phyloP scores from a whole-genome alignment of 2,797 vertebrate species.

The Pseudopleuronectes americanus region DNA sequence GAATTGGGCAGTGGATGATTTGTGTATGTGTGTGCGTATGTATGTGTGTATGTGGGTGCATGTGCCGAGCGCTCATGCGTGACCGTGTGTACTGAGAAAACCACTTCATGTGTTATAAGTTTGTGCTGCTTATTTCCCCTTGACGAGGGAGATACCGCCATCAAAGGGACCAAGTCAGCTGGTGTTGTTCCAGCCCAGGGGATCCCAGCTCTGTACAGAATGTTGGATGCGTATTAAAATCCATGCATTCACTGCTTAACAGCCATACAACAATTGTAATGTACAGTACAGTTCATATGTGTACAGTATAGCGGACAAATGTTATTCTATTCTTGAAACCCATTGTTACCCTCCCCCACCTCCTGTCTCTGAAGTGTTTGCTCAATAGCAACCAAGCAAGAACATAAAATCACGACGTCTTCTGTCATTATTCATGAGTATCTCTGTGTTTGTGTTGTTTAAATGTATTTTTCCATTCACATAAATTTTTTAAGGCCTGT shows the following conservation, averaged over 20 bases:
- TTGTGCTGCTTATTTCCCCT: constrained; percentile 37
- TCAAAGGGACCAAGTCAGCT: constrained; percentile 87
- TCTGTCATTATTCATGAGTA: constrained; percentile 70
- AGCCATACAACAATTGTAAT: constrained; percentile 77
- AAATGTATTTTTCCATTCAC: not conserved
- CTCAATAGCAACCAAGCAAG: constrained; percentile 83
- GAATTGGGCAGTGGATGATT: constrained; percentile 60
- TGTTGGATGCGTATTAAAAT: constrained; percentile 68
- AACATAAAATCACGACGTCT: constrained; percentile 74
- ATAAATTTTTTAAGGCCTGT: too few species aligned
- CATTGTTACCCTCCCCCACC: constrained; percentile 66
- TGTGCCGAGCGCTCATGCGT: constrained; percentile 53
- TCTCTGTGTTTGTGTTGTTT: constrained; percentile 19
- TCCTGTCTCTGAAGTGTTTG: constrained; percentile 86
- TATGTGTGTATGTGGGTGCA: constrained; percentile 1
- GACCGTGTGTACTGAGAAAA: constrained; percentile 68
- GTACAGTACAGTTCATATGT: constrained; percentile 75
- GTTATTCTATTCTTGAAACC: constrained; percentile 66
- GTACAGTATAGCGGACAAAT: constrained; percentile 81
- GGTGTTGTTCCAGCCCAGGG: constrained; percentile 75
- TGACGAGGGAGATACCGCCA: constrained; percentile 69
- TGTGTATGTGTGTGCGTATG: constrained; percentile 31
- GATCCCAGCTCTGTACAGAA: constrained; percentile 79
- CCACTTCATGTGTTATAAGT: constrained; percentile 77
- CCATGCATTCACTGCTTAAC: constrained; percentile 75